Percentiles rank a stretch among this genome's conserved stretches.
These are phyloP conservation scores for Brachyrhaphis roseni DNA, from an alignment of 2,797 vertebrate genomes.

Conservation along the genomic window DNA sequence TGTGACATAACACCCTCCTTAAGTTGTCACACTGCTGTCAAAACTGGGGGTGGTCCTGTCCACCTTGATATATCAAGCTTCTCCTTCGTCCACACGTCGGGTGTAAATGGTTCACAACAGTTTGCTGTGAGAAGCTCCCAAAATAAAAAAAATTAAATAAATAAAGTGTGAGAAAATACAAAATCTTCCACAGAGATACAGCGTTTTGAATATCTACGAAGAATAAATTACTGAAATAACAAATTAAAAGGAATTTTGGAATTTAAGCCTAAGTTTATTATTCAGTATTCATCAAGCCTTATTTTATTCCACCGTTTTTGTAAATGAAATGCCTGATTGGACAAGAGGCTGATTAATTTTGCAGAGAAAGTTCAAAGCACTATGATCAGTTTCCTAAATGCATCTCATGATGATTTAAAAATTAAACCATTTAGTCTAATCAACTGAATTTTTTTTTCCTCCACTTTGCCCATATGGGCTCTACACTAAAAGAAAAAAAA, in stretches of 20 bases:
- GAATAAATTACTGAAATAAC: neutral
- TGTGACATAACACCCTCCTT: slow-evolving; percentile 55
- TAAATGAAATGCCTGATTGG: neutral
- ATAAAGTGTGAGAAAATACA: neutral
- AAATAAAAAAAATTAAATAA: neutral
- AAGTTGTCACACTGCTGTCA: slow-evolving; percentile 45
- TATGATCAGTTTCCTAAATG: slow-evolving; percentile 47
- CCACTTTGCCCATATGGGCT: slow-evolving; percentile 35
- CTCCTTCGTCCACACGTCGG: slow-evolving; percentile 8
- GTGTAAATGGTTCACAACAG: slow-evolving; percentile 5
- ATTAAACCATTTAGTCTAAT: slow-evolving; percentile 76
- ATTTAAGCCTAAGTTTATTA: slow-evolving; percentile 15
- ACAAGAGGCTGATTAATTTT: slow-evolving; percentile 17
- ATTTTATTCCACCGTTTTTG: neutral
- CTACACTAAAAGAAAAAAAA: slow-evolving; percentile 44
- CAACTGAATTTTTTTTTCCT: slow-evolving; percentile 53
- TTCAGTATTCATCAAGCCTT: slow-evolving; percentile 7
- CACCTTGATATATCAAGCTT: slow-evolving; percentile 40
- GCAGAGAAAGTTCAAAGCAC: slow-evolving; percentile 36
- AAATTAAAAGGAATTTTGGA: slow-evolving; percentile 13
- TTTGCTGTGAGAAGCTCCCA: neutral
- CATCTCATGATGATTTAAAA: slow-evolving; percentile 67
- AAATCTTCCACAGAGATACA: slow-evolving; percentile 17
- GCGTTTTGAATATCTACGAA: neutral
- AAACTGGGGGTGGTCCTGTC: slow-evolving; percentile 55